Percentiles rank a stretch among this genome's conserved stretches.
These are phyloP conservation scores for Nanorana parkeri DNA, from an alignment of 2,113 vertebrate genomes.

Conservation along the genomic window DNA sequence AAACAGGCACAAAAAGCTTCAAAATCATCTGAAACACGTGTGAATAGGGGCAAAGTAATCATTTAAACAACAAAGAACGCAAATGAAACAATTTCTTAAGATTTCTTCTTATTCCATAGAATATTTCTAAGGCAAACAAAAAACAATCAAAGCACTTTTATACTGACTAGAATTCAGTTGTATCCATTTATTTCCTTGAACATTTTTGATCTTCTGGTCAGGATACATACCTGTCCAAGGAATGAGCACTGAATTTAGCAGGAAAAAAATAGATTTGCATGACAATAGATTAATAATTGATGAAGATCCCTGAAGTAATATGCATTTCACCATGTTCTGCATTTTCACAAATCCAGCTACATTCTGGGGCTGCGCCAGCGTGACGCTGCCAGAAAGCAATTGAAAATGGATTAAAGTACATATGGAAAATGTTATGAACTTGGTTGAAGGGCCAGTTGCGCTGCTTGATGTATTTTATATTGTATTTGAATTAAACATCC, in stretches of 20 bases:
- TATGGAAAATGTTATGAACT: conserved; percentile 35
- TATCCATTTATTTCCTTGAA: neutral
- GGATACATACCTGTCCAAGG: neutral
- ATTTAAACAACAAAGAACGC: too few species aligned
- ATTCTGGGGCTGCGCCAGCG: conserved; percentile 18
- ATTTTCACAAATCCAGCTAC: neutral
- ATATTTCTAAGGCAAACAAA: too few species aligned
- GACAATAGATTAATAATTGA: conserved; percentile 35
- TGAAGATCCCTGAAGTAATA: conserved; percentile 30
- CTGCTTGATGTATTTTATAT: conserved; percentile 13
- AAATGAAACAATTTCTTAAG: too few species aligned
- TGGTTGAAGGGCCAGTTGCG: conserved; percentile 8
- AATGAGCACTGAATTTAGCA: neutral
- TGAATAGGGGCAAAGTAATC: too few species aligned
- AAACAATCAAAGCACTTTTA: too few species aligned
- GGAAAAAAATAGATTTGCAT: neutral
- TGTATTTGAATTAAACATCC: conserved; percentile 6
- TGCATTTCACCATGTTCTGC: conserved; percentile 10
- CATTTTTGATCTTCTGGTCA: neutral
- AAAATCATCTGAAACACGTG: too few species aligned
- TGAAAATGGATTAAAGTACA: conserved; percentile 33
- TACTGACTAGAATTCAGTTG: neutral
- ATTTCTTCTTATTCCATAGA: too few species aligned
- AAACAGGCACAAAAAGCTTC: too few species aligned
- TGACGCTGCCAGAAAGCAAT: conserved; percentile 23